Percentiles rank a stretch among this genome's conserved stretches.
Conservation (phyloP, 2,113 vertebrate species). For the Romanogobio albipinnatus region DNA sequence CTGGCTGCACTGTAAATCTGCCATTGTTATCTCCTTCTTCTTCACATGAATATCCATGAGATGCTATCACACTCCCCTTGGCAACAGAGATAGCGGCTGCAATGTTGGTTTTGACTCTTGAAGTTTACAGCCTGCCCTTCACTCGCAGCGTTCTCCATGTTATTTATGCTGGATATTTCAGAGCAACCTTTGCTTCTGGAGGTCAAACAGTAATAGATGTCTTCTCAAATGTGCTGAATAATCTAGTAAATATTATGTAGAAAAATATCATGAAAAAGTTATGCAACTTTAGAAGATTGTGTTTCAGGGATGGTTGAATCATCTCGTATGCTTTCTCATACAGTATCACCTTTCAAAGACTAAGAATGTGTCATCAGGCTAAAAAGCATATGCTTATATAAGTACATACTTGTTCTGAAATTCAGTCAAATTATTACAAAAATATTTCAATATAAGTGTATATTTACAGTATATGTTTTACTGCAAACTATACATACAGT, state of each 20-base stretch:
- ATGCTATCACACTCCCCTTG: background rate
- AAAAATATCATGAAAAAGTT: background rate
- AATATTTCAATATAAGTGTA: background rate
- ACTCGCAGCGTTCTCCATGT: background rate
- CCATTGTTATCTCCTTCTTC: background rate
- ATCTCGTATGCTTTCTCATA: background rate
- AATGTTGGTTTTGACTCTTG: background rate
- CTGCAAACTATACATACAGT: background rate
- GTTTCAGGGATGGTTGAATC: background rate
- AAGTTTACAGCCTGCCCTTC: background rate
- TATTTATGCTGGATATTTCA: background rate
- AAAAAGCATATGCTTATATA: background rate
- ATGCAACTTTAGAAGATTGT: background rate
- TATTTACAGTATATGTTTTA: background rate
- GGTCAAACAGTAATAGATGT: background rate
- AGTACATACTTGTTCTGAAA: background rate
- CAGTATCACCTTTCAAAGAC: background rate
- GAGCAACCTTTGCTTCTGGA: background rate
- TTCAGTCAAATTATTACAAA: background rate
- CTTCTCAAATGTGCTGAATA: background rate
- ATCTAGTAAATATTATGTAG: background rate
- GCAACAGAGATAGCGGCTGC: background rate
- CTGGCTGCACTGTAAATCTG: background rate
- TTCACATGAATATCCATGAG: constrained; percentile 29
- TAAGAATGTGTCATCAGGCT: background rate